These are phyloP conservation scores for Rafetus swinhoei DNA, from an alignment of 2,113 vertebrate species.

Conservation along the genomic window DNA sequence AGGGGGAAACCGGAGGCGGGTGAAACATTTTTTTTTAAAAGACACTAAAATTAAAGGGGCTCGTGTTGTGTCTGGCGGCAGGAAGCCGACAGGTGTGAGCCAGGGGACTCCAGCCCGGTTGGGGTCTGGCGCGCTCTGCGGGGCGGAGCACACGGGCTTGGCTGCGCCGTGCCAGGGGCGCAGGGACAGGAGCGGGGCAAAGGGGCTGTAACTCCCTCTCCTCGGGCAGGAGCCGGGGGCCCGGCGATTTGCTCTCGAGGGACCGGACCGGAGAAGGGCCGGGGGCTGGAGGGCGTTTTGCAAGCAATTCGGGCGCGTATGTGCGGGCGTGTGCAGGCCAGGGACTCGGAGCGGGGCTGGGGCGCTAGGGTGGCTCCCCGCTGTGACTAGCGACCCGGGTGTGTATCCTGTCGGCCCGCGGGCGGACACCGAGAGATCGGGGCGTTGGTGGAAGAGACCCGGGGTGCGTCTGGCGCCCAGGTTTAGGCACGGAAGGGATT, in stretches of 20 bases:
- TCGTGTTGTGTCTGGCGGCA: neutral
- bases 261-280: neutral
- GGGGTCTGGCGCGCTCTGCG: neutral
- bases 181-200: neutral
- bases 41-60: neutral
- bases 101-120: too few species aligned
- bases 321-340: too few species aligned
- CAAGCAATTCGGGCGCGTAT: too few species aligned
- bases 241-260: neutral
- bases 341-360: too few species aligned
- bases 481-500: too few species aligned
- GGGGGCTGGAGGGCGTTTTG: neutral
- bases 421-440: too few species aligned
- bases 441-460: too few species aligned
- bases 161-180: neutral
- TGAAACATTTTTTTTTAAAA: neutral
- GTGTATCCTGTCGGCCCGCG: neutral
- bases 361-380: too few species aligned
- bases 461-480: neutral
- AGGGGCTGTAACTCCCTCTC: neutral
- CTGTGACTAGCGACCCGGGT: neutral
- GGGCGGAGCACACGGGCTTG: slow-evolving; percentile 32
- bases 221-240: neutral
- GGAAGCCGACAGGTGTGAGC: neutral
- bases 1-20: neutral